A percentile compares a stretch with the other conserved stretches of the same genome.
Conservation (phyloP, 1,140 invertebrate genomes). For the Zaprionus nigranus region DNA sequence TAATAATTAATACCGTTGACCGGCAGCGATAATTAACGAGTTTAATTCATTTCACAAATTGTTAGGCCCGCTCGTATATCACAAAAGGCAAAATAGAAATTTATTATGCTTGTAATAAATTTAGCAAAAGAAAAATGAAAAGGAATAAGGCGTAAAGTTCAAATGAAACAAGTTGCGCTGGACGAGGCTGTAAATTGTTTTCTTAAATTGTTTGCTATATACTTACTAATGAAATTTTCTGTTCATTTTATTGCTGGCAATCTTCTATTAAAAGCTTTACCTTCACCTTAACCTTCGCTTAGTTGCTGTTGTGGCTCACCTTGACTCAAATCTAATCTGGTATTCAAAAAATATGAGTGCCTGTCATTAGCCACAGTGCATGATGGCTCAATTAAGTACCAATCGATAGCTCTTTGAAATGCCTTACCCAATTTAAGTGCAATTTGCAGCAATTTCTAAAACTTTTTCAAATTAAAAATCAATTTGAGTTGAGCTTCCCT, state of each 20-base stretch:
- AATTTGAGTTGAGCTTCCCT: background rate
- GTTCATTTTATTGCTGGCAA: no score
- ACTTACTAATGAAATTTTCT: no score
- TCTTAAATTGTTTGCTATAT: no score
- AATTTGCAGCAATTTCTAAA: background rate
- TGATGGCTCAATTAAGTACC: background rate
- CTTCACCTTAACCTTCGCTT: background rate
- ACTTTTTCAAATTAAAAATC: background rate
- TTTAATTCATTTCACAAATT: slow-evolving; percentile 13
- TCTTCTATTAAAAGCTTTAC: background rate
- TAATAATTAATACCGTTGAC: slow-evolving; percentile 43
- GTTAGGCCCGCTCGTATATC: background rate
- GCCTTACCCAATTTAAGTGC: background rate
- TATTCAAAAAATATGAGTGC: background rate
- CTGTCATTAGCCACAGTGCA: background rate
- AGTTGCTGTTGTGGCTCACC: background rate
- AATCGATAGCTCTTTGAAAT: background rate
- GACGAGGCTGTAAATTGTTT: no score
- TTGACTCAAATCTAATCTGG: background rate
- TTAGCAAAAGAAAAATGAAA: background rate
- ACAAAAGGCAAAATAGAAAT: background rate
- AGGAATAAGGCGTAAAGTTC: background rate
- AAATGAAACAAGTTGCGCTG: no score
- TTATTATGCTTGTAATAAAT: background rate
- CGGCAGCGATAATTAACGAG: slow-evolving; percentile 43